phyloP scores from a whole-genome alignment of 2,797 vertebrate species.

The Mus spretus region DNA sequence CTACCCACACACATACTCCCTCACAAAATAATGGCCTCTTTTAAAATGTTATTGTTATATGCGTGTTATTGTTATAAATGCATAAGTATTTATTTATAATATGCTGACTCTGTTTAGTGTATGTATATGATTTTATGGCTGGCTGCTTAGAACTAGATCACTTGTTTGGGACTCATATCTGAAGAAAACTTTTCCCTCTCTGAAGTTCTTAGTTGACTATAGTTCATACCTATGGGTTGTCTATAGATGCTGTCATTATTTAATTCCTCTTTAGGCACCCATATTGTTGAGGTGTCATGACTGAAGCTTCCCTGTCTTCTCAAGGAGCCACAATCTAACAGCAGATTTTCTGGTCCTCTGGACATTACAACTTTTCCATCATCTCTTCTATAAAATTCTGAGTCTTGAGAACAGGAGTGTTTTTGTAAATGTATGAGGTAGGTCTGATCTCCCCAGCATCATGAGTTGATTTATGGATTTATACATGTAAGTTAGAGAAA shows the following conservation, averaged over 20 bases:
- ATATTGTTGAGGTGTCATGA: background rate
- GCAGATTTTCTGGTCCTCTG: background rate
- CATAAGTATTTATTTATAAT: background rate
- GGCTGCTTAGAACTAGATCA: background rate
- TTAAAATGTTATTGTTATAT: background rate
- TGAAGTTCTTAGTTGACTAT: background rate
- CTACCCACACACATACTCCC: too few species aligned
- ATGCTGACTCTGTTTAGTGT: background rate
- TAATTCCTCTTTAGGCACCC: background rate
- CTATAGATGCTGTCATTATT: too few species aligned
- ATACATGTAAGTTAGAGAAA: background rate
- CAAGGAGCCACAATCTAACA: background rate
- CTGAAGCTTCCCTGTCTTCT: background rate
- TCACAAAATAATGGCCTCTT: background rate
- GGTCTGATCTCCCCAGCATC: background rate
- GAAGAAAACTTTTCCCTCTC: background rate
- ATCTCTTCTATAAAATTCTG: background rate
- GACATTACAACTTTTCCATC: background rate
- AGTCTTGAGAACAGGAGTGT: background rate
- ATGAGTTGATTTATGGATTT: background rate
- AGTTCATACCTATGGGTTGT: background rate
- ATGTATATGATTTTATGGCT: background rate
- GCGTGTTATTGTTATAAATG: background rate
- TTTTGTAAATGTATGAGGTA: background rate
- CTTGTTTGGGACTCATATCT: background rate